Percentiles rank a stretch among this genome's conserved stretches.
phyloP scores from a whole-genome alignment of 2,888 invertebrate species.

The Rotaria sp. region DNA sequence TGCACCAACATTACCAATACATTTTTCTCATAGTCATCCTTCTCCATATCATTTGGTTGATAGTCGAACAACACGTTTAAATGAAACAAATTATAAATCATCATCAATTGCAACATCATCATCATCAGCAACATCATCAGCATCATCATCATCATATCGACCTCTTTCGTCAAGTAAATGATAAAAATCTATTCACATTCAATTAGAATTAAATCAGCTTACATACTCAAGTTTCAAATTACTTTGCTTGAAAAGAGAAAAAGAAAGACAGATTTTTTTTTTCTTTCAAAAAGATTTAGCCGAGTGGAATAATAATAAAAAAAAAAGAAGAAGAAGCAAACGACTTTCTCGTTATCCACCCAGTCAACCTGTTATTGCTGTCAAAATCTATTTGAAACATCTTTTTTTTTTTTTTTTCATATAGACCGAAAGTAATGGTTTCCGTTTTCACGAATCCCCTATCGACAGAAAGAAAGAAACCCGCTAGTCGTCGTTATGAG shows the following conservation, averaged over 20 bases:
- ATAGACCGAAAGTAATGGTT: slow-evolving; percentile 15
- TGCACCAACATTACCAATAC: slow-evolving; percentile 13
- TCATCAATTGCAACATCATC: neutral
- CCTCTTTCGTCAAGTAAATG: neutral
- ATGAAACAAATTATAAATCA: neutral
- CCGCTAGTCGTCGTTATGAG: slow-evolving; percentile 17
- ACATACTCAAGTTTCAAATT: slow-evolving; percentile 22
- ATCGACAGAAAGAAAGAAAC: slow-evolving; percentile 9
- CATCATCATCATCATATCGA: neutral
- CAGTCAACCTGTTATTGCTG: slow-evolving; percentile 14
- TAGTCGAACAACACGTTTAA: neutral
- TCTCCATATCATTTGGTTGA: neutral
- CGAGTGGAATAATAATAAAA: slow-evolving; percentile 11
- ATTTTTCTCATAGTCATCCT: neutral
- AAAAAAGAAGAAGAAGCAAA: neutral
- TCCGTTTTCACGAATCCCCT: slow-evolving; percentile 19
- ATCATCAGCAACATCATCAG: neutral
- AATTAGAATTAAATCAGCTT: slow-evolving; percentile 19
- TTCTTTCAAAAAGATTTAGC: neutral
- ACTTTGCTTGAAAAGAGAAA: neutral
- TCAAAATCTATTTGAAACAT: slow-evolving; percentile 21
- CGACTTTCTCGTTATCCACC: slow-evolving; percentile 18
- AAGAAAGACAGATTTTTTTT: slow-evolving; percentile 12
- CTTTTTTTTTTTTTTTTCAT: slow-evolving; percentile 1
- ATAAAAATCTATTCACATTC: slow-evolving; percentile 6